phyloP scores from a whole-genome alignment of 30 jellyfish, hydroid and myxozoan genomes.

The Aurelia sp. region DNA sequence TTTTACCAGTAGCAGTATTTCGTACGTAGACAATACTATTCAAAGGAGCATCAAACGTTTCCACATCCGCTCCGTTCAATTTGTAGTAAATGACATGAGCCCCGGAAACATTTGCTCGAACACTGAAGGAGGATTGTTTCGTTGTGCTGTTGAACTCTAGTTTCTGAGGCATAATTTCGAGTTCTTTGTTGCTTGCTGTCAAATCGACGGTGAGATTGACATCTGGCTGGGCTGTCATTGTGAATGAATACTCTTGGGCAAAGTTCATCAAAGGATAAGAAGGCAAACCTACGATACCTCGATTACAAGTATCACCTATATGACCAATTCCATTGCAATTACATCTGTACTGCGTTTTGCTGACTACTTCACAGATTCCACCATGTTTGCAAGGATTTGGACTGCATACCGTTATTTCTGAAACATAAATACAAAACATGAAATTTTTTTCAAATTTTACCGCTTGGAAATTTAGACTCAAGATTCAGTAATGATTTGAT shows the following conservation, averaged over 20 bases:
- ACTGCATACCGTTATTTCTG: conserved; percentile 70
- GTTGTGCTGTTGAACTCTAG: conserved; percentile 13
- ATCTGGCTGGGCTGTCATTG: conserved; percentile 56
- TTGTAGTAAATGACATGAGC: conserved; percentile 23
- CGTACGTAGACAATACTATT: conserved; percentile 25
- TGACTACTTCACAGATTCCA: conserved; percentile 38
- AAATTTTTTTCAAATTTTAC: no score
- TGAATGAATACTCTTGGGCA: neutral
- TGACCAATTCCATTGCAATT: conserved; percentile 56
- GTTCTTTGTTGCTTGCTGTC: neutral
- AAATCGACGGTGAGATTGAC: conserved; percentile 19
- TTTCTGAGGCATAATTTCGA: conserved; percentile 18
- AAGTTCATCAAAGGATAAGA: conserved; percentile 23
- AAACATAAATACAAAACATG: neutral
- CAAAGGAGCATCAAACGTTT: conserved; percentile 21
- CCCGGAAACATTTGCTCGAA: conserved; percentile 33
- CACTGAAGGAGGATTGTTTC: neutral
- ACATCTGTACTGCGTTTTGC: conserved; percentile 38
- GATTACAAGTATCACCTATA: conserved; percentile 48
- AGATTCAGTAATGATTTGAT: no score
- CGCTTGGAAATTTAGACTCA: no score
- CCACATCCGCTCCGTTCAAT: conserved; percentile 39
- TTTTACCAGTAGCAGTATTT: neutral
- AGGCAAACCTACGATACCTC: conserved; percentile 62
- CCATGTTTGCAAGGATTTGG: conserved; percentile 79